Conservation (phyloP, 2,888 invertebrate species). For the Ariolimax columbianus region DNA sequence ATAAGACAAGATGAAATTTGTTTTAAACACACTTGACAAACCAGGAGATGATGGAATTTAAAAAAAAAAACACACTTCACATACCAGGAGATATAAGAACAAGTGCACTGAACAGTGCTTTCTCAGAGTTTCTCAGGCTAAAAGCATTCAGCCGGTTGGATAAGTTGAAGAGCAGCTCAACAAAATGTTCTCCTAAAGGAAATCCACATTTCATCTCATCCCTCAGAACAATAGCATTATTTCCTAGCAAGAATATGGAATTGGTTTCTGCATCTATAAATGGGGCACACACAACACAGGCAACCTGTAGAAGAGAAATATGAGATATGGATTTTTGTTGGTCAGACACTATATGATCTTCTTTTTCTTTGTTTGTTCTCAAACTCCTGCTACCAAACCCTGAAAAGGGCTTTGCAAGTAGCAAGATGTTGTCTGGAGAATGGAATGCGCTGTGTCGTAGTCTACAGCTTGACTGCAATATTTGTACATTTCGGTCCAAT, state of each 20-base stretch:
- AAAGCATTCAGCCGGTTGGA: conserved; percentile 77
- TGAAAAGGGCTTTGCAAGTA: no score
- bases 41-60: no score
- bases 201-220: conserved; percentile 77
- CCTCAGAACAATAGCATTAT: conserved; percentile 68
- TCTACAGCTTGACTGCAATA: no score
- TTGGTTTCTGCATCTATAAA: conserved; percentile 76
- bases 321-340: no score
- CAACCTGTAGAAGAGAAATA: conserved; percentile 68
- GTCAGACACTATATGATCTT: no score
- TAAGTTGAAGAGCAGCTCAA: conserved; percentile 77
- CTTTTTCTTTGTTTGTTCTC: no score
- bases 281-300: conserved; percentile 76
- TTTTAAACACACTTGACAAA: no score
- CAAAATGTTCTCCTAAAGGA: conserved; percentile 76
- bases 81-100: conserved; percentile 77
- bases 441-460: no score
- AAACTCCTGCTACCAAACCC: no score
- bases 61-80: conserved; percentile 16
- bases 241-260: conserved; percentile 74
- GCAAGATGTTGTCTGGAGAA: no score
- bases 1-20: no score
- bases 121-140: conserved; percentile 74
- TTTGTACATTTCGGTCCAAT: no score
- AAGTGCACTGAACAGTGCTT: conserved; percentile 77